Evolutionary conservation across 2,888 invertebrate genomes (phyloP), one percentile per base, ranked within the genome.

Genomic region (Aleiodes alternator): DNA sequence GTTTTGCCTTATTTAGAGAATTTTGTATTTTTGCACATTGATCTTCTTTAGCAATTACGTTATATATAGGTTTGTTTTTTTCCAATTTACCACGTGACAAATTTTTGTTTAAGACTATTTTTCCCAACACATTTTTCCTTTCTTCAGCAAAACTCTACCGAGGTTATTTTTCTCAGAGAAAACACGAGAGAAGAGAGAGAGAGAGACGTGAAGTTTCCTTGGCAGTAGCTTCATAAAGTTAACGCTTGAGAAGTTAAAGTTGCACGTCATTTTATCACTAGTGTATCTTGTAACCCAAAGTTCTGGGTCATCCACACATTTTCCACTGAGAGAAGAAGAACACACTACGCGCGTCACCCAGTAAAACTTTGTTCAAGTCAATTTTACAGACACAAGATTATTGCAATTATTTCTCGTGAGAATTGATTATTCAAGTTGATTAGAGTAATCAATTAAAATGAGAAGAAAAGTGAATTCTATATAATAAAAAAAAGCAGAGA

Each of bases 281-380:
- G 43, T 43, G 43, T 43, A 43, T 43, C 57, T 31, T 59, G 59
- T 31, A 59, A 34, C 59, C 34, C 14, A 8, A 59, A 43, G 43
- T 59, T 59, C 59, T 59, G 34, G 59, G 59, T 59, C 59, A 59
- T 59, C 7, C 59, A n/a, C 59, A n/a, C 34, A 59, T 59, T 59
- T 59, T 59, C 59, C n/a, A 59, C 12, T n/a, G n/a, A 59, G n/a
- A 59, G 43, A 43, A 43, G 43, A 43, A 43, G 1, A 23, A 23
- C 23, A 23, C 43, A 43, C 34, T 34, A 34, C 43, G 43, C 34
- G 57, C 59, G 34, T 59, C 59, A 59, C 59, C 59, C 59, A 59
- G 6, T 59, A 38, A 59, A 59, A 59, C 34, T 59, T 59, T 59
- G 59, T 59, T 31, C 57, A 31, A 29, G 57, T 43, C 43, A 7